Evolutionary conservation across 2,888 invertebrate species (phyloP).

Genomic region (Meiosimyza decipiens): DNA sequence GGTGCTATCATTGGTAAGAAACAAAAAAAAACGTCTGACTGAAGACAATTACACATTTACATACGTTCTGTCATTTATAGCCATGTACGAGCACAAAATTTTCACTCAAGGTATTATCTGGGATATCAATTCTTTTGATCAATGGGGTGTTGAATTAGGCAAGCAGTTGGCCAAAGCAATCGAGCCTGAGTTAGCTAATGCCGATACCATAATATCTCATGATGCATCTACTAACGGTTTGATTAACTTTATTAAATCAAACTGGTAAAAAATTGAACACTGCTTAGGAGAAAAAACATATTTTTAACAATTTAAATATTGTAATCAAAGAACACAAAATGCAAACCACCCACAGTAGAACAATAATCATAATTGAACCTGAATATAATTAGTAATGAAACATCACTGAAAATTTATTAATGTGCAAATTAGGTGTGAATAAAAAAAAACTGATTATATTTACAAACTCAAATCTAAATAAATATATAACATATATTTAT

Average conservation of each 20-base stretch:
- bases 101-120: slow-evolving; percentile 98
- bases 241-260: slow-evolving; percentile 90
- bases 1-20: slow-evolving; percentile 89
- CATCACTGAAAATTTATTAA: slow-evolving; percentile 6
- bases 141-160: slow-evolving; percentile 99
- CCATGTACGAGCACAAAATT: slow-evolving; percentile 98
- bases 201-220: slow-evolving; percentile 76
- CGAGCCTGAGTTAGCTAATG: slow-evolving; percentile 87
- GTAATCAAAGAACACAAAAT: slow-evolving; percentile 2
- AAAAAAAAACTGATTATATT: slow-evolving; percentile 6
- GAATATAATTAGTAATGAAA: neutral
- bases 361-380: slow-evolving; percentile 15
- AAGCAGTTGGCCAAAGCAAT: slow-evolving; percentile 99
- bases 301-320: slow-evolving; percentile 1
- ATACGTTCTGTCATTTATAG: slow-evolving; percentile 67
- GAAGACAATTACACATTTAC: neutral
- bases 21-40: neutral
- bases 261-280: slow-evolving; percentile 61
- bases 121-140: slow-evolving; percentile 99
- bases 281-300: slow-evolving; percentile 11
- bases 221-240: slow-evolving; percentile 97
- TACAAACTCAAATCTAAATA: slow-evolving; percentile 13
- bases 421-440: slow-evolving; percentile 21
- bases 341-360: slow-evolving; percentile 20
- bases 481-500: too few relatives aligned